phyloP scores from a whole-genome alignment of 2,888 invertebrate species.

The Nemapogon koenigi region DNA sequence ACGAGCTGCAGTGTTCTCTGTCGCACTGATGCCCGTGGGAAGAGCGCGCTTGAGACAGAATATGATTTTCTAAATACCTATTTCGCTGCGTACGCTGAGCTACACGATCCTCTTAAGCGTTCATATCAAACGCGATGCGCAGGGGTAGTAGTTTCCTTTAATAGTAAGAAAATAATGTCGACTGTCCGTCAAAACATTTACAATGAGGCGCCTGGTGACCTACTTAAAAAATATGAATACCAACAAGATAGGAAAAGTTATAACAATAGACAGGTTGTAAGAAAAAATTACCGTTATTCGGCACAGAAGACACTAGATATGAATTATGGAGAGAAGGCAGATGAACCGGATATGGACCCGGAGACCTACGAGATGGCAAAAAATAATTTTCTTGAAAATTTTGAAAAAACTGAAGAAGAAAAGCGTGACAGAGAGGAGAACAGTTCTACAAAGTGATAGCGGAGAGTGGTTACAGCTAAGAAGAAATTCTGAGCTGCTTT shows the following conservation, averaged over 20 bases:
- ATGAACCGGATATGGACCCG: slow-evolving; percentile 16
- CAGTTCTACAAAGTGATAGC: slow-evolving; percentile 18
- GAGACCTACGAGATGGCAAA: slow-evolving; percentile 13
- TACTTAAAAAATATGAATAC: slow-evolving; percentile 13
- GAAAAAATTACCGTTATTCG: slow-evolving; percentile 4
- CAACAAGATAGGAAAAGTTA: slow-evolving; percentile 12
- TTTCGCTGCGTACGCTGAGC: too few species aligned
- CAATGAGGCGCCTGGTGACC: slow-evolving; percentile 9
- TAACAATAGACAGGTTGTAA: slow-evolving; percentile 1
- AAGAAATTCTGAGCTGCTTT: slow-evolving; percentile 16
- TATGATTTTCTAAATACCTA: too few species aligned
- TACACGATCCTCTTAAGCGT: slow-evolving; percentile 18
- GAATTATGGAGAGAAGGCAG: slow-evolving; percentile 16
- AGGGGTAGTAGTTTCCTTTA: slow-evolving; percentile 27
- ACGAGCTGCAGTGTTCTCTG: too few species aligned
- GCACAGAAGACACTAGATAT: slow-evolving; percentile 2
- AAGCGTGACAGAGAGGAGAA: slow-evolving; percentile 14
- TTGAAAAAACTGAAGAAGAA: slow-evolving; percentile 13
- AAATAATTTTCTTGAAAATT: slow-evolving; percentile 15
- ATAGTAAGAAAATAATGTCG: slow-evolving; percentile 15
- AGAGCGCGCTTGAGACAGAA: too few species aligned
- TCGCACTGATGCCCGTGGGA: too few species aligned
- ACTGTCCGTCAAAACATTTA: slow-evolving; percentile 12
- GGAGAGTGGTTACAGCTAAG: slow-evolving; percentile 19
- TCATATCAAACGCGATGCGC: slow-evolving; percentile 25